A percentile compares a stretch with the other conserved stretches of the same genome.
Conservation (phyloP, 2,888 invertebrate genomes). For the Tanytarsus gracilentus region DNA sequence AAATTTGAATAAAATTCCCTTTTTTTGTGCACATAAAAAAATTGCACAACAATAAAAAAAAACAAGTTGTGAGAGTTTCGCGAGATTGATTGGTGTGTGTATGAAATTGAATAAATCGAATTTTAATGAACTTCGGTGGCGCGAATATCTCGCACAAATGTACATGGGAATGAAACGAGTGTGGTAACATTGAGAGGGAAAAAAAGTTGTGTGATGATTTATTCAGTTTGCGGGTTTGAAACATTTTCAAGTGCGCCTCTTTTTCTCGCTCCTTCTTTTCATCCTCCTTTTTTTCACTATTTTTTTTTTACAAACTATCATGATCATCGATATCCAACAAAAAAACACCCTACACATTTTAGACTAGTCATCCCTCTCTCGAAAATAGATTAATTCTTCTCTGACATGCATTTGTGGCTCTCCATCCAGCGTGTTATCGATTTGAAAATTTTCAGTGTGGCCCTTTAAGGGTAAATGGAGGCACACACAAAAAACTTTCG, state of each 20-base stretch:
- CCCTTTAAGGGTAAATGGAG: neutral
- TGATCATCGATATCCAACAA: too few species aligned
- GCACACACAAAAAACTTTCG: neutral
- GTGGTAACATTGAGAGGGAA: neutral
- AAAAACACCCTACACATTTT: neutral
- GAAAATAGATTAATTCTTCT: constrained; percentile 27
- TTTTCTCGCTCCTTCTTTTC: neutral
- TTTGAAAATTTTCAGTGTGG: constrained; percentile 6
- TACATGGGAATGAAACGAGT: neutral
- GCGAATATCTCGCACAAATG: neutral
- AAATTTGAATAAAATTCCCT: neutral
- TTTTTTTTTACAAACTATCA: too few species aligned
- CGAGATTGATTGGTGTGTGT: neutral
- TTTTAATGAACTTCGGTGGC: constrained; percentile 4
- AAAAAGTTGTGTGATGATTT: neutral
- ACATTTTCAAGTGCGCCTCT: neutral
- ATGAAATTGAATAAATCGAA: constrained; percentile 2
- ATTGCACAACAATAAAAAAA: neutral
- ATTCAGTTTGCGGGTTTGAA: neutral
- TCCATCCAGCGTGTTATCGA: too few species aligned
- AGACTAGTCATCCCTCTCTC: constrained; percentile 19
- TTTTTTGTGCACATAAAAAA: neutral
- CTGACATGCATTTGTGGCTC: constrained; percentile 28
- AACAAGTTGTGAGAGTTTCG: neutral
- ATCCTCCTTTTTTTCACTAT: too few species aligned